Evolutionary conservation across 2,888 invertebrate species (phyloP).

Genomic region (Diachrysia chrysitis): DNA sequence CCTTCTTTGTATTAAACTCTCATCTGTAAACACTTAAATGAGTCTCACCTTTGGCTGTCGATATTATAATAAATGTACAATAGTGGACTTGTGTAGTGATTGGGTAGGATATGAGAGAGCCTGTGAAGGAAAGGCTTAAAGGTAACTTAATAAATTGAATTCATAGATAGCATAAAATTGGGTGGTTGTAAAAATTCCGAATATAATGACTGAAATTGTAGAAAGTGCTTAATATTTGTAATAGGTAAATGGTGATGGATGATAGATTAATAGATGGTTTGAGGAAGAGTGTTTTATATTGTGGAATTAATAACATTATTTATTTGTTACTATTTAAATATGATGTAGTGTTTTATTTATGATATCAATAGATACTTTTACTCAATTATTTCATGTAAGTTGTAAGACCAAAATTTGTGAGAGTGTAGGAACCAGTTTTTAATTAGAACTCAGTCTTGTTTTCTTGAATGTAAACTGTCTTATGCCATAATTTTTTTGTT

Average conservation of each 20-base stretch:
- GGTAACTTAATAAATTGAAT: neutral
- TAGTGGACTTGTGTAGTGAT: no score
- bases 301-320: conserved; percentile 19
- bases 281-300: conserved; percentile 2
- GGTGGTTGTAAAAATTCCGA: conserved; percentile 6
- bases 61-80: neutral
- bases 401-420: neutral
- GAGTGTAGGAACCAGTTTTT: no score
- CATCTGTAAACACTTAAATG: neutral
- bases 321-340: conserved; percentile 18
- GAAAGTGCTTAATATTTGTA: conserved; percentile 15
- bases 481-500: no score
- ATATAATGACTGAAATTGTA: conserved; percentile 31
- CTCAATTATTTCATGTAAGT: conserved; percentile 1
- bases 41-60: conserved; percentile 12
- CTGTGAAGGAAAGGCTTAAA: neutral
- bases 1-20: conserved; percentile 12
- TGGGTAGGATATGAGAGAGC: conserved; percentile 7
- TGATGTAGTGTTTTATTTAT: neutral
- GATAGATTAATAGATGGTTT: conserved; percentile 25
- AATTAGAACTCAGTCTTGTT: neutral
- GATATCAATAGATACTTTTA: conserved; percentile 10
- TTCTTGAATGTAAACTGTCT: neutral
- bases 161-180: conserved; percentile 23
- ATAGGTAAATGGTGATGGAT: conserved; percentile 42